Base-by-base conservation (phyloP, 2,888 invertebrate species). In the Siphonodentalium dalli region DNA sequence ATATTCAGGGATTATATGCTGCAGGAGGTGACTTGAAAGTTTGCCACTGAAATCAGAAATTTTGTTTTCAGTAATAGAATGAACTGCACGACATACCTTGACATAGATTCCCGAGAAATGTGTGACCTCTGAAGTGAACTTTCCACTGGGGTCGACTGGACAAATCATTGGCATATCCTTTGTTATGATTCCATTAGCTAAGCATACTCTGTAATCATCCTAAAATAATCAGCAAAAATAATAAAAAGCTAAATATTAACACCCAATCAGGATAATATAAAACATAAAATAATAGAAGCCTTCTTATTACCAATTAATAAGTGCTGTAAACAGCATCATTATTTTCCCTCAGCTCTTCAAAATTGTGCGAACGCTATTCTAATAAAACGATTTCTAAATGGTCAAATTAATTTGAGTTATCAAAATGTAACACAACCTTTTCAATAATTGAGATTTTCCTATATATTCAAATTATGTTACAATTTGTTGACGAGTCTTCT, bases 91-190 rank as follows among this genome's bases (percentile, higher is more conserved):
- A n/a, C 54, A 44, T 66, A 85, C 85, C 84, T 99, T 99, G 0
- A 99, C 94, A 83, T 96, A 89, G 72, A 89, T 87, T 0, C 97
- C 98, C 21, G 86, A 79, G 78, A 95, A 99, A 75, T 99, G 93
- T 27, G 83, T 85, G 0, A 98, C 95, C 15, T 91, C 90, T 24
- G 87, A 85, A 0, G 87, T 87, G 79, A 99, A 99, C 58, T 87
- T 85, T 0, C 99, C 99, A 72, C 90, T 89, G 33, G 91, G 89
- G 83, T 99, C 97, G 0, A 99, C 87, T 0, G 99, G 99, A 75
- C 99, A 99, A 55, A 98, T 85, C 52, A 79, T 75, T 73, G 92
- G 90, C 75, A 78, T 81, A 77, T 96, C 95, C 76, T 89, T 90
- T 0, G 88, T 88, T 66, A 99, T 92, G 20, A 99, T 84, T 6